Conservation (phyloP, 2,888 invertebrate species). For the Napeogenes sylphis region DNA sequence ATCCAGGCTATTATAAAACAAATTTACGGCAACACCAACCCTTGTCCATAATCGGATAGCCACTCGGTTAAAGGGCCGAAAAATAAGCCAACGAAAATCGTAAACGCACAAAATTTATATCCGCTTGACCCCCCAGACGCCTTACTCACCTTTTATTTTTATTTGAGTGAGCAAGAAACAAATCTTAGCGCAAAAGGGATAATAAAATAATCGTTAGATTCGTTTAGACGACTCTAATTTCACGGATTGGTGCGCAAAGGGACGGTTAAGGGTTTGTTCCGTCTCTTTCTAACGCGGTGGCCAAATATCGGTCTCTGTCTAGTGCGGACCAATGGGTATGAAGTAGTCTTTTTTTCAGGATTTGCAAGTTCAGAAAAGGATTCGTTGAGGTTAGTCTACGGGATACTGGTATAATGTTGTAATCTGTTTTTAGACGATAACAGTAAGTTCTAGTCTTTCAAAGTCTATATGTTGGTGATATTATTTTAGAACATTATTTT, state of each 20-base stretch:
- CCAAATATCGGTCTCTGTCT: slow-evolving; percentile 42
- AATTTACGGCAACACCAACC: no score
- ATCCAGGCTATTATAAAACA: no score
- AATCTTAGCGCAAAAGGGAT: slow-evolving; percentile 77
- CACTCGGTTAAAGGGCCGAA: slow-evolving; percentile 63
- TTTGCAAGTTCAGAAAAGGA: slow-evolving; percentile 53
- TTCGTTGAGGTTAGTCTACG: slow-evolving; percentile 16
- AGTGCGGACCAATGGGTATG: slow-evolving; percentile 56
- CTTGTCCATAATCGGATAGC: slow-evolving; percentile 33
- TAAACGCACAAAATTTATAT: slow-evolving; percentile 69
- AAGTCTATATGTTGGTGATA: no score
- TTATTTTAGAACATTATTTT: no score
- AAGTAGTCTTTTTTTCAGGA: slow-evolving; percentile 58
- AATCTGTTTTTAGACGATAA: no score
- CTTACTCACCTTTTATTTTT: slow-evolving; percentile 78
- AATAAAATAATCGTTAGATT: slow-evolving; percentile 79
- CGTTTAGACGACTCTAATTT: slow-evolving; percentile 78
- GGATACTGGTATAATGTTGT: not conserved
- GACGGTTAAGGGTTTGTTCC: slow-evolving; percentile 52
- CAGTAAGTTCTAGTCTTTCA: no score
- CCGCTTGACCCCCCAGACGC: slow-evolving; percentile 69
- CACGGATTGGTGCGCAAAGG: slow-evolving; percentile 75
- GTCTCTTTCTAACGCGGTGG: slow-evolving; percentile 42
- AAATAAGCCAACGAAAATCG: slow-evolving; percentile 70
- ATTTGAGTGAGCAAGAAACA: slow-evolving; percentile 78